Percentiles rank a stretch among this genome's conserved stretches.
Conservation (phyloP, 1,140 invertebrate species). For the Polypedilum pembai region DNA sequence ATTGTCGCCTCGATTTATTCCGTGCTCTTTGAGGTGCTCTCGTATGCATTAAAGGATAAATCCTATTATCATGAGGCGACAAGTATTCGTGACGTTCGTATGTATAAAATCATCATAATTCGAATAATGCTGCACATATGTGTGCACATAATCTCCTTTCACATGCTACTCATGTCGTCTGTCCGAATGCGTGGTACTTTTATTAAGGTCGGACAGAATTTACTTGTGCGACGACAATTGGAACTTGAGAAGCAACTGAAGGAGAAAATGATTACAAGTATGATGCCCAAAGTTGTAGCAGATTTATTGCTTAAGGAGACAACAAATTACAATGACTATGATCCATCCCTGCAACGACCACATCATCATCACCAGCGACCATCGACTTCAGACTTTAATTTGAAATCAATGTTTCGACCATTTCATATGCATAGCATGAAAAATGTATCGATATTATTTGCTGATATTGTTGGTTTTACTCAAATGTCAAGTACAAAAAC, state of each 20-base stretch:
- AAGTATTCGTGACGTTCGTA: slow-evolving; percentile 41
- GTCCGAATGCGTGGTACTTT: slow-evolving; percentile 90
- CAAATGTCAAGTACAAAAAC: slow-evolving; percentile 95
- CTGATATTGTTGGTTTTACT: slow-evolving; percentile 96
- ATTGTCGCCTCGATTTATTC: slow-evolving; percentile 72
- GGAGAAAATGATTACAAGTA: slow-evolving; percentile 95
- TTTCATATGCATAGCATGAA: slow-evolving; percentile 91
- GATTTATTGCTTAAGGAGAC: slow-evolving; percentile 74
- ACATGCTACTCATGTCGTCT: slow-evolving; percentile 87
- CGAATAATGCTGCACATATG: slow-evolving; percentile 76
- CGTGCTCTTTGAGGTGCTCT: slow-evolving; percentile 66
- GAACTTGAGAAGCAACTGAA: slow-evolving; percentile 91
- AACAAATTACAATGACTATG: slow-evolving; percentile 35
- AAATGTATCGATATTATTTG: slow-evolving; percentile 95
- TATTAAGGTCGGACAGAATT: slow-evolving; percentile 91
- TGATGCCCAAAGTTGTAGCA: slow-evolving; percentile 91
- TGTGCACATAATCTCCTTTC: slow-evolving; percentile 85
- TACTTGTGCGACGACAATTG: slow-evolving; percentile 76
- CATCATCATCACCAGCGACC: slow-evolving; percentile 43
- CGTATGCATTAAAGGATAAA: slow-evolving; percentile 44
- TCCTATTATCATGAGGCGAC: slow-evolving; percentile 42
- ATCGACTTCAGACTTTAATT: slow-evolving; percentile 55
- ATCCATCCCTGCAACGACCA: slow-evolving; percentile 32
- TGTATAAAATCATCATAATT: slow-evolving; percentile 56
- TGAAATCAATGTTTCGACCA: slow-evolving; percentile 76